phyloP scores from a whole-genome alignment of 2,113 vertebrate species.

The Platichthys stellatus region DNA sequence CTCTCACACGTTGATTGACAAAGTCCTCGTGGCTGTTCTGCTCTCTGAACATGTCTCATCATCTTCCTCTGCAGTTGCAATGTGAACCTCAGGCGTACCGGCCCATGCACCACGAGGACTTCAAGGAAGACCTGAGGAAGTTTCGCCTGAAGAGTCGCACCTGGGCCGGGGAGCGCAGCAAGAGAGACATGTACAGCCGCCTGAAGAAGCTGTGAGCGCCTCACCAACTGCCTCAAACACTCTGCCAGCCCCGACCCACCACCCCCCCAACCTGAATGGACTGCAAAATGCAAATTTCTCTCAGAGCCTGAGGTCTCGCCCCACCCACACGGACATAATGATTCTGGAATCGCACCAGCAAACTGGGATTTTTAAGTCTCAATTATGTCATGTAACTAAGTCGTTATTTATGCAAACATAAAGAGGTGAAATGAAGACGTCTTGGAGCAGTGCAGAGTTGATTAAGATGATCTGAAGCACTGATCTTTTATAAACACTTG shows the following conservation, averaged over 20 bases:
- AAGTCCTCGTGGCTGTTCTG: neutral
- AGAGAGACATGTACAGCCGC: conserved; percentile 93
- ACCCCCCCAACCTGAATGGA: neutral
- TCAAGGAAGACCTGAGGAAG: conserved; percentile 87
- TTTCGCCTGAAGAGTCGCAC: conserved; percentile 90
- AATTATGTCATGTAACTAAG: conserved; percentile 12
- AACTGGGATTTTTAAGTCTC: conserved; percentile 15
- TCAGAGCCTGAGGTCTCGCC: no score
- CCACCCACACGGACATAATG: conserved; percentile 3
- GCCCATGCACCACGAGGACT: conserved; percentile 92
- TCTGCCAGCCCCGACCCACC: conserved; percentile 17
- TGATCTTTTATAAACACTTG: conserved; percentile 40
- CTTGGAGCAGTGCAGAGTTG: neutral
- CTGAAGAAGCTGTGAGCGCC: conserved; percentile 90
- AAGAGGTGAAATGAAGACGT: neutral
- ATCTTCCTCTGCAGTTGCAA: conserved; percentile 71
- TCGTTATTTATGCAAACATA: conserved; percentile 64
- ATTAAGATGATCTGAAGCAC: neutral
- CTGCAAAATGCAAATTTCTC: neutral
- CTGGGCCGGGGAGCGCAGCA: conserved; percentile 94
- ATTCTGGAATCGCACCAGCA: neutral
- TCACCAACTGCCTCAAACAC: conserved; percentile 14
- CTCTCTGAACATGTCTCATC: neutral
- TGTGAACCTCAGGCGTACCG: conserved; percentile 91
- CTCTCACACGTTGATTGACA: no score